A percentile compares a stretch with the other conserved stretches of the same genome.
phyloP scores from a whole-genome alignment of 2,888 invertebrate species.

The Coecobrya sp. region DNA sequence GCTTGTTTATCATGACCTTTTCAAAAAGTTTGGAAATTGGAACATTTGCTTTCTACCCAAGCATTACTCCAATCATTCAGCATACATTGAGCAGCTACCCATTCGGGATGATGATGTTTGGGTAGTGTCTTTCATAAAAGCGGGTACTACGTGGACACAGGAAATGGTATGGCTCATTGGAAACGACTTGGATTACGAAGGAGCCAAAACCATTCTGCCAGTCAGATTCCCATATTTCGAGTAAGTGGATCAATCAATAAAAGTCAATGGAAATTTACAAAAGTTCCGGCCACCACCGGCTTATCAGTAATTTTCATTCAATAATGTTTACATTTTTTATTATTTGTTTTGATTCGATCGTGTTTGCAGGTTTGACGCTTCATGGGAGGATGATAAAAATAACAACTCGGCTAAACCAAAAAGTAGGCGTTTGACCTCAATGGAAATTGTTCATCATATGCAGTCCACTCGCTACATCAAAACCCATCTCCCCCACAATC shows the following conservation, averaged over 20 bases:
- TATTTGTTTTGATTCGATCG: constrained; percentile 18
- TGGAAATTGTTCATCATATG: constrained; percentile 83
- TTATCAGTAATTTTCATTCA: constrained; percentile 14
- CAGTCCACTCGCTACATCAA: constrained; percentile 87
- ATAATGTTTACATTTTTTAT: constrained; percentile 11
- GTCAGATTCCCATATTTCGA: constrained; percentile 93
- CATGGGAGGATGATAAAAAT: constrained; percentile 76
- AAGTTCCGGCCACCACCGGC: neutral
- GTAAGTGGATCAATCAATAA: constrained; percentile 87
- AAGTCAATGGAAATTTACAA: constrained; percentile 30
- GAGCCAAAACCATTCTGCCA: constrained; percentile 90
- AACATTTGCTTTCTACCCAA: constrained; percentile 84
- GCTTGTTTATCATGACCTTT: constrained; percentile 81
- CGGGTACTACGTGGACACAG: constrained; percentile 96
- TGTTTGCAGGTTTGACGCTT: constrained; percentile 80
- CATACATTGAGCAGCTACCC: constrained; percentile 88
- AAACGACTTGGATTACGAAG: constrained; percentile 93
- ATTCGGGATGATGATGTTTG: constrained; percentile 88
- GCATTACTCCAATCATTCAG: constrained; percentile 83
- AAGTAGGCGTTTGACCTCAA: constrained; percentile 79
- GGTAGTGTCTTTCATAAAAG: constrained; percentile 87
- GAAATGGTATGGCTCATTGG: constrained; percentile 97
- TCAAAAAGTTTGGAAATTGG: constrained; percentile 83
- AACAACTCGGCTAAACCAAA: constrained; percentile 48
- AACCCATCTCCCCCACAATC: constrained; percentile 87